Conservation (phyloP, 2,113 vertebrate species). For the Phocoena sinus region DNA sequence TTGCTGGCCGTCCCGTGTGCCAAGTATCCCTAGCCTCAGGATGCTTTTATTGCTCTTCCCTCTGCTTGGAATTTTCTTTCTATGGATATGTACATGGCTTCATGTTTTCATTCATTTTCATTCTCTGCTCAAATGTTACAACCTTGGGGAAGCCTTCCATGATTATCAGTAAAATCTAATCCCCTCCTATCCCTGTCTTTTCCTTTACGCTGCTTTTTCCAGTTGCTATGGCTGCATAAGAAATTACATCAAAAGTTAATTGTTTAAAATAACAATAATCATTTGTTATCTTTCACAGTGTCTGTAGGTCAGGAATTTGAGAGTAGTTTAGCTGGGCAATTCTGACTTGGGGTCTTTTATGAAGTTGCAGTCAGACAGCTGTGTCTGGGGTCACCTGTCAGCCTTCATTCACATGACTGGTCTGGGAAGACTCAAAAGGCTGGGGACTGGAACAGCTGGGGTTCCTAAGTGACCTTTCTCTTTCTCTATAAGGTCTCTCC, state of each 20-base stretch:
- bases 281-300: background rate
- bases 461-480: background rate
- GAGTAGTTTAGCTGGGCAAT: background rate
- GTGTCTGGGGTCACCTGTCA: background rate
- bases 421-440: background rate
- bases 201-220: background rate
- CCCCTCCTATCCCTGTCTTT: background rate
- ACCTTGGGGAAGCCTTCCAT: background rate
- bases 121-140: background rate
- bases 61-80: background rate
- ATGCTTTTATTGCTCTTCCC: background rate
- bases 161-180: background rate
- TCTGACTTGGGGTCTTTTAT: background rate
- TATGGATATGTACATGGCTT: background rate
- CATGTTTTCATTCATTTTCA: background rate
- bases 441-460: background rate
- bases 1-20: background rate
- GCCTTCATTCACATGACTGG: background rate
- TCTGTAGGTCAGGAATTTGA: background rate
- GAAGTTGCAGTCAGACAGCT: background rate
- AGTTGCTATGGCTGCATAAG: background rate
- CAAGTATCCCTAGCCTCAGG: background rate
- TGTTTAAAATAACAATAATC: background rate
- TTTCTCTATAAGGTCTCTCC: background rate
- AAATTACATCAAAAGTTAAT: background rate